phyloP scores from a whole-genome alignment of 2,888 invertebrate genomes.

The Drosophila sordidapex region DNA sequence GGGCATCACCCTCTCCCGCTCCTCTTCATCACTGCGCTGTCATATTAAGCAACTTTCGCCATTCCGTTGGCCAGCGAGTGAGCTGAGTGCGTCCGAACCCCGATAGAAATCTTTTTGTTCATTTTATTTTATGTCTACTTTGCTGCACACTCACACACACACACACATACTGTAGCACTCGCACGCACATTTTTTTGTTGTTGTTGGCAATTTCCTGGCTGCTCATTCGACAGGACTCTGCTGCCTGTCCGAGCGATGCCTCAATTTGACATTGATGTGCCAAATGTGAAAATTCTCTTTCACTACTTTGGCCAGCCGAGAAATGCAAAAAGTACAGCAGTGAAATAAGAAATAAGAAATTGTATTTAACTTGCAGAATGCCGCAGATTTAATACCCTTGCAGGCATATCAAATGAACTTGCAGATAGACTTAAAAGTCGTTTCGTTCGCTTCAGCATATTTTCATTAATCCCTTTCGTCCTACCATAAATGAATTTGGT shows the following conservation, averaged over 20 bases:
- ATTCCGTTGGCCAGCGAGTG: constrained; percentile 54
- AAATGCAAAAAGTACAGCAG: constrained; percentile 31
- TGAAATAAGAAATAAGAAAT: constrained; percentile 42
- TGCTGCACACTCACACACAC: constrained; percentile 37
- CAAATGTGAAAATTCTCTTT: constrained; percentile 77
- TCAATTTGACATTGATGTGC: constrained; percentile 82
- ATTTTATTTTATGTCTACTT: constrained; percentile 78
- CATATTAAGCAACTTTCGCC: constrained; percentile 79
- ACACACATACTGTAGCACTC: constrained; percentile 5
- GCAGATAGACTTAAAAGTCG: not conserved
- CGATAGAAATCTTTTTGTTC: constrained; percentile 80
- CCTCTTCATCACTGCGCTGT: constrained; percentile 35
- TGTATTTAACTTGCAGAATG: not conserved
- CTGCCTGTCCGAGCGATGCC: constrained; percentile 67
- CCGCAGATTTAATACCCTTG: constrained; percentile 19
- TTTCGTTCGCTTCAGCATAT: not conserved
- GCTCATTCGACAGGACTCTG: constrained; percentile 37
- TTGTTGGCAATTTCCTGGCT: constrained; percentile 70
- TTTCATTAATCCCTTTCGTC: not conserved
- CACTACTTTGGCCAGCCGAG: constrained; percentile 47
- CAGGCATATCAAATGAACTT: not conserved
- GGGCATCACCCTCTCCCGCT: not conserved
- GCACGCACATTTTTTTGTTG: constrained; percentile 42
- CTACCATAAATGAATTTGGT: not conserved
- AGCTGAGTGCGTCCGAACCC: constrained; percentile 26